Evolutionary conservation across 2,888 invertebrate species (phyloP).

Genomic region (Volucella bombylans): DNA sequence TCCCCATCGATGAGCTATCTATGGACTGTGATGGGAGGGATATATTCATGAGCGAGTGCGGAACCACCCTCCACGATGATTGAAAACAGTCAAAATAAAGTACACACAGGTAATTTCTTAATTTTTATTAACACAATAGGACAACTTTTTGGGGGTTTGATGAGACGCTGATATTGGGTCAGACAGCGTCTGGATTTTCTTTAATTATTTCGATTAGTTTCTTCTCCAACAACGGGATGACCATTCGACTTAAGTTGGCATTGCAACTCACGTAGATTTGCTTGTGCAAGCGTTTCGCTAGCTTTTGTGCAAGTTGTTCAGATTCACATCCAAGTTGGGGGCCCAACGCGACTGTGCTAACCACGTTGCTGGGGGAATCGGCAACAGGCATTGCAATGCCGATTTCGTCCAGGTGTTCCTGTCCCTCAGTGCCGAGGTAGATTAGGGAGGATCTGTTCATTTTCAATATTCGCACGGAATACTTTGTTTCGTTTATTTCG

Average conservation of each 20-base stretch:
- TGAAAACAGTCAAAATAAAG: constrained; percentile 7
- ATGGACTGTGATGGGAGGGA: constrained; percentile 28
- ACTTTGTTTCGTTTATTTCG: constrained; percentile 79
- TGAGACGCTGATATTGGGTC: constrained; percentile 76
- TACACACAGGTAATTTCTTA: constrained; percentile 25
- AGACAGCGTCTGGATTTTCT: constrained; percentile 77
- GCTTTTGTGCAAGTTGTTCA: constrained; percentile 79
- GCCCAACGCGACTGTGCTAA: constrained; percentile 82
- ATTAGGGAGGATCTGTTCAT: constrained; percentile 82
- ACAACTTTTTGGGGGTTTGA: neutral
- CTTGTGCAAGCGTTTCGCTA: constrained; percentile 82
- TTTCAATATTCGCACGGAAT: constrained; percentile 82
- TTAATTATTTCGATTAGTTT: constrained; percentile 82
- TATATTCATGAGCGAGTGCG: constrained; percentile 12
- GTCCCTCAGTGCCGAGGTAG: constrained; percentile 81
- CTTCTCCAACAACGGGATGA: constrained; percentile 81
- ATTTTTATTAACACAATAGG: constrained; percentile 44
- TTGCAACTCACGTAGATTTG: constrained; percentile 84
- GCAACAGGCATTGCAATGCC: constrained; percentile 78
- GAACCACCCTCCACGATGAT: constrained; percentile 64
- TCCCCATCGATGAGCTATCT: constrained; percentile 48
- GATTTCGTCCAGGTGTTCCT: constrained; percentile 80
- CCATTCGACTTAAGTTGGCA: constrained; percentile 79
- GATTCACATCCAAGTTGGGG: constrained; percentile 79
- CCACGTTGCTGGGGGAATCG: constrained; percentile 75